A percentile compares a stretch with the other conserved stretches of the same genome.
Evolutionary conservation across 1,140 invertebrate species (phyloP).

Genomic region (Meloidogyne exigua): DNA sequence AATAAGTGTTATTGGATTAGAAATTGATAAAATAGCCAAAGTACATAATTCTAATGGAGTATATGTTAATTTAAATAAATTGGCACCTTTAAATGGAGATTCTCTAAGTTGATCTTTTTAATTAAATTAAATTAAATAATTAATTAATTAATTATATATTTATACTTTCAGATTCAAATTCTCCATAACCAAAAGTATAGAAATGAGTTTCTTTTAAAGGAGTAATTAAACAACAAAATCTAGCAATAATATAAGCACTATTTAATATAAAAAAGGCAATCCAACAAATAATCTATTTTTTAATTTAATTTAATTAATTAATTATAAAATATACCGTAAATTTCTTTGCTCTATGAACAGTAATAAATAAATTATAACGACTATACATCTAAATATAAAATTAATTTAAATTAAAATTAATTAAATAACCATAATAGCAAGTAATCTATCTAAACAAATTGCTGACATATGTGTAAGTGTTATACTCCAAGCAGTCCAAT

Average conservation of each 20-base stretch:
- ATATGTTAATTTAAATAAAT: slow-evolving; percentile 58
- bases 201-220: slow-evolving; percentile 51
- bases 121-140: slow-evolving; percentile 5
- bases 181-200: slow-evolving; percentile 62
- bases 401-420: slow-evolving; percentile 8
- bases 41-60: slow-evolving; percentile 59
- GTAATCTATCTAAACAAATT: slow-evolving; percentile 60
- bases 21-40: slow-evolving; percentile 53
- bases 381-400: slow-evolving; percentile 50
- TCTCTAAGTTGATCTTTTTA: slow-evolving; percentile 8
- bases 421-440: slow-evolving; percentile 52
- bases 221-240: slow-evolving; percentile 58
- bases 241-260: slow-evolving; percentile 50
- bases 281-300: slow-evolving; percentile 52
- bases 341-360: slow-evolving; percentile 47
- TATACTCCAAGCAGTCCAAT: slow-evolving; percentile 63
- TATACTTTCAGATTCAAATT: slow-evolving; percentile 50
- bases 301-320: background rate
- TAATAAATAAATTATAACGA: slow-evolving; percentile 54
- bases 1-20: slow-evolving; percentile 62
- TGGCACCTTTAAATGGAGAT: slow-evolving; percentile 16
- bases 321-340: slow-evolving; percentile 19
- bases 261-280: slow-evolving; percentile 50
- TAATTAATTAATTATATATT: slow-evolving; percentile 1
- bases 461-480: slow-evolving; percentile 63